These are phyloP conservation scores for Loripinus fragilis DNA, from an alignment of 2,888 invertebrate species.

Conservation along the genomic window DNA sequence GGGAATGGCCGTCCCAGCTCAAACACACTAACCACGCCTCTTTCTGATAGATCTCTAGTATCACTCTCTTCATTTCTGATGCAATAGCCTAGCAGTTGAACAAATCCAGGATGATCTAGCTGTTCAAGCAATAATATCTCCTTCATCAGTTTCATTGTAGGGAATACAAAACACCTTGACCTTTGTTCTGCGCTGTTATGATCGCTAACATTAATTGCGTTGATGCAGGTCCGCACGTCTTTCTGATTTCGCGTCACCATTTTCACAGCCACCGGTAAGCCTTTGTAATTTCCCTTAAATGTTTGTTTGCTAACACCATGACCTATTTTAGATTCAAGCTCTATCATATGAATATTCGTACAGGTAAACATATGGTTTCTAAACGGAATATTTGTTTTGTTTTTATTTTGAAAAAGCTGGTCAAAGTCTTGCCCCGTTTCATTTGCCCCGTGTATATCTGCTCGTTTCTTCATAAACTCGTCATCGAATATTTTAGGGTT, in stretches of 20 bases:
- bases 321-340: slow-evolving; percentile 76
- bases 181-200: slow-evolving; percentile 40
- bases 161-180: slow-evolving; percentile 73
- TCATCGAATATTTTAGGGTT: not conserved
- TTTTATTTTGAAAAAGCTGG: not conserved
- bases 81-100: slow-evolving; percentile 78
- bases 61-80: slow-evolving; percentile 80
- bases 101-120: slow-evolving; percentile 76
- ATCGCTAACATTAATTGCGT: slow-evolving; percentile 54
- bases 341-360: slow-evolving; percentile 73
- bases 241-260: slow-evolving; percentile 81
- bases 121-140: slow-evolving; percentile 79
- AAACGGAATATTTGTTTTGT: not conserved
- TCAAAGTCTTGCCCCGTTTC: not conserved
- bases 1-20: slow-evolving; percentile 76
- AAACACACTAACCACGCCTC: slow-evolving; percentile 78
- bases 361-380: slow-evolving; percentile 73
- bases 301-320: slow-evolving; percentile 81
- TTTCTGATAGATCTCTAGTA: slow-evolving; percentile 78
- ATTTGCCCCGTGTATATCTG: not conserved
- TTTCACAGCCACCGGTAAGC: slow-evolving; percentile 76
- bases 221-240: slow-evolving; percentile 76
- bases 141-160: slow-evolving; percentile 81
- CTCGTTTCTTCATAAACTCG: not conserved
- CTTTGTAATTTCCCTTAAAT: slow-evolving; percentile 71